Evolutionary conservation across 64 coral and sea anemone genomes (phyloP).

Genomic region (Stichodactyla helianthus): DNA sequence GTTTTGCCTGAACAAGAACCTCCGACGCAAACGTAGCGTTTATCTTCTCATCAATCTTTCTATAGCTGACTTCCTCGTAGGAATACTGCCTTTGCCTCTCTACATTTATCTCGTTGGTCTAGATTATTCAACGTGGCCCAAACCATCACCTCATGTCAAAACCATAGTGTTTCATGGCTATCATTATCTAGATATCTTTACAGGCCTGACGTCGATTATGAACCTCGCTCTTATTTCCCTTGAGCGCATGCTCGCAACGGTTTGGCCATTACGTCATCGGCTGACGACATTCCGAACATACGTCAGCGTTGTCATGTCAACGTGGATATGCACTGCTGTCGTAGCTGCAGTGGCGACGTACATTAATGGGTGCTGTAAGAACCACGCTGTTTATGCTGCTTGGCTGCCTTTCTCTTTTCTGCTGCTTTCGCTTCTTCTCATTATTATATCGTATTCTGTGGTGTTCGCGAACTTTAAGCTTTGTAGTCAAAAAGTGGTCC

Average conservation of each 20-base stretch:
- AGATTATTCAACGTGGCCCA: not conserved
- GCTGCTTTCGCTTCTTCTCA: not conserved
- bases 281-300: conserved; percentile 13
- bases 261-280: conserved; percentile 49
- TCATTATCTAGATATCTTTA: conserved; percentile 16
- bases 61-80: conserved; percentile 17
- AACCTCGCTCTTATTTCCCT: conserved; percentile 27
- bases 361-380: not conserved
- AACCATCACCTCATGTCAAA: not conserved
- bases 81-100: conserved; percentile 6
- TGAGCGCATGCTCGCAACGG: conserved; percentile 37
- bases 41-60: conserved; percentile 29
- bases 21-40: not conserved
- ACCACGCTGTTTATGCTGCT: conserved; percentile 14
- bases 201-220: conserved; percentile 20
- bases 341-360: conserved; percentile 2
- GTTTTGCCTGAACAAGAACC: conserved; percentile 15
- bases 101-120: conserved; percentile 6
- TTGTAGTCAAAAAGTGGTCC: not conserved
- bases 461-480: conserved; percentile 22
- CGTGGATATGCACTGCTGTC: not conserved
- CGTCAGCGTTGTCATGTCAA: not conserved
- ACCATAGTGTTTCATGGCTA: not conserved
- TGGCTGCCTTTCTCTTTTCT: conserved; percentile 12
- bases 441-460: conserved; percentile 9